A percentile compares a stretch with the other conserved stretches of the same genome.
Evolutionary conservation across 2,888 invertebrate genomes (phyloP).

Genomic region (Cremastobaeus sp.): DNA sequence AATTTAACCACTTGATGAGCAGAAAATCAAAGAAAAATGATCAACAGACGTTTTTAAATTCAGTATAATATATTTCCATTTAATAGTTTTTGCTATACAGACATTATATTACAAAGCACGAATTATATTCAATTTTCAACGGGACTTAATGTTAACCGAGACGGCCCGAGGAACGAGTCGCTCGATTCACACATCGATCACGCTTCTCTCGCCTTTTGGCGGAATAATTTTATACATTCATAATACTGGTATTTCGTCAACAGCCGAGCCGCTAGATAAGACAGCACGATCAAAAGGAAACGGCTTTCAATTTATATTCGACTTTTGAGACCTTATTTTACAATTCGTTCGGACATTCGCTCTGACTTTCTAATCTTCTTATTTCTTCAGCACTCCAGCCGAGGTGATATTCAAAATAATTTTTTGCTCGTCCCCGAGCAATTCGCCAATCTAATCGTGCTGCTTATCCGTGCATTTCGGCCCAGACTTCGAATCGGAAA

Average conservation of each 20-base stretch:
- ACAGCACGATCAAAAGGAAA: slow-evolving; percentile 61
- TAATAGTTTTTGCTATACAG: slow-evolving; percentile 79
- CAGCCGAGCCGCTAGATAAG: slow-evolving; percentile 64
- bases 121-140: slow-evolving; percentile 73
- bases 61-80: slow-evolving; percentile 79
- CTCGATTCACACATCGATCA: slow-evolving; percentile 59
- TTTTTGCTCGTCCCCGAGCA: background rate
- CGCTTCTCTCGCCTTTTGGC: slow-evolving; percentile 61
- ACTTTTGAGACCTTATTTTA: slow-evolving; percentile 23
- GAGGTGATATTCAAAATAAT: slow-evolving; percentile 2
- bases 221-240: slow-evolving; percentile 76
- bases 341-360: slow-evolving; percentile 1
- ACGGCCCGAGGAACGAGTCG: slow-evolving; percentile 42
- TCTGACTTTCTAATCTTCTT: slow-evolving; percentile 23
- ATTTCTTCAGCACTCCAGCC: too few relatives aligned
- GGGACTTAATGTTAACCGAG: slow-evolving; percentile 64
- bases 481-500: slow-evolving; percentile 55
- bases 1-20: background rate
- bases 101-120: slow-evolving; percentile 79
- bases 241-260: slow-evolving; percentile 77
- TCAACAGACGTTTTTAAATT: slow-evolving; percentile 70
- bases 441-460: slow-evolving; percentile 32
- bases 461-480: slow-evolving; percentile 41
- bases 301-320: slow-evolving; percentile 42
- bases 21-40: background rate